Evolutionary conservation across 2,113 vertebrate species (phyloP), one percentile per base, ranked within the genome.

Genomic region (Fregetta grallaria): DNA sequence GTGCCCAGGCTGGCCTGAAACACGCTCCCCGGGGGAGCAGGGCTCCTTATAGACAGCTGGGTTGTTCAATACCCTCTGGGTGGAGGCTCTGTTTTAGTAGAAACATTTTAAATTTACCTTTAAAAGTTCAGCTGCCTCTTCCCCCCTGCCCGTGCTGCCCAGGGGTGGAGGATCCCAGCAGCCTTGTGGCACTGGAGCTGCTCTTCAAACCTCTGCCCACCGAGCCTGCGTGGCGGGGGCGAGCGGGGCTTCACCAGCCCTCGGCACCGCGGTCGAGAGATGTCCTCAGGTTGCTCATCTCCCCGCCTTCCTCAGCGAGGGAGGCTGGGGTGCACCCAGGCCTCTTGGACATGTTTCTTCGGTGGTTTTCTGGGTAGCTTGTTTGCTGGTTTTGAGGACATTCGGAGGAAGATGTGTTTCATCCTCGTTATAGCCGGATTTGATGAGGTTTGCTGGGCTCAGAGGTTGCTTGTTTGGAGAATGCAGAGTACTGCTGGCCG

Each of bases 141-240:
- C 3, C 10, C 6, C 2, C 0, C 2, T 36, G n/a, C 42, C 30
- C 2, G 0, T 84, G 65, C 22, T 90, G 40, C 53, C 58, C 56
- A 30, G 47, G 26, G 26, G 16, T 8, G 21, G 47, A 71, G 65
- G 17, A 59, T 78, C 36, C 17, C 34, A 29, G 59, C 36, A 45
- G 21, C 53, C 10, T 45, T 45, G 47, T 0, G 5, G 21, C 65
- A 56, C n/a, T 0, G 0, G 34, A 82, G 49, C 26, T 62, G 53
- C 49, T 55, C 49, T 40, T 79, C 45, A 55, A 17, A n/a, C 16
- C 26, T 38, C n/a, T 83, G 59, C 49, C 58, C 21, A 15, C 50
- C 1, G 0, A 29, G 36, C 36, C 70, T 63, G 10, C 3, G 0
- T 34, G 63, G 15, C 1, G 1, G 16, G 30, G 47, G 15, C 0